Percentiles rank a stretch among this genome's conserved stretches.
These are phyloP conservation scores for Lycocorax pyrrhopterus DNA, from an alignment of 2,113 vertebrate species.

Conservation along the genomic window DNA sequence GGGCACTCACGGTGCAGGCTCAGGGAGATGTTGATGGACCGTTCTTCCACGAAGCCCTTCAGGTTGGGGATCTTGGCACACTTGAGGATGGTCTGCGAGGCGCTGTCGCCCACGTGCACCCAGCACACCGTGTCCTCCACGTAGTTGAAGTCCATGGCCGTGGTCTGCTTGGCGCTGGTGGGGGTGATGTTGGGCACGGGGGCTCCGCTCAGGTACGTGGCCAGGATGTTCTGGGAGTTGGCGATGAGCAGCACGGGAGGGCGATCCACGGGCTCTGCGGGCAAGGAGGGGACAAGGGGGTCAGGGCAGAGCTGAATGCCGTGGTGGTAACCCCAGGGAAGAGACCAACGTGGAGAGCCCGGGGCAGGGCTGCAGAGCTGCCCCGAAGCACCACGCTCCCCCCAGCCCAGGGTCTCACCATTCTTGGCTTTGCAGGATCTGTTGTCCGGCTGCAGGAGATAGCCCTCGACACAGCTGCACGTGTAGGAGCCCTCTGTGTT, in stretches of 20 bases:
- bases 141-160: constrained; percentile 96
- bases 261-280: constrained; percentile 87
- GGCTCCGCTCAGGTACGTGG: constrained; percentile 84
- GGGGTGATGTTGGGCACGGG: constrained; percentile 82
- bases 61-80: constrained; percentile 91
- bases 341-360: fast-evolving
- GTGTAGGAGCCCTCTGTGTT: constrained; percentile 88
- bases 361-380: background rate
- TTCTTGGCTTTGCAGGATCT: constrained; percentile 98
- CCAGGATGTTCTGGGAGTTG: constrained; percentile 94
- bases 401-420: constrained; percentile 64
- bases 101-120: constrained; percentile 89
- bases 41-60: constrained; percentile 85
- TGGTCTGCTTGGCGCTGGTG: constrained; percentile 89
- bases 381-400: fast-evolving
- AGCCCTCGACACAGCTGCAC: constrained; percentile 93
- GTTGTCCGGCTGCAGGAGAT: constrained; percentile 93
- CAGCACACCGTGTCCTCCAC: constrained; percentile 91
- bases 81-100: constrained; percentile 86
- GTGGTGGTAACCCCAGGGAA: fast-evolving
- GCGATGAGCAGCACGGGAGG: constrained; percentile 89
- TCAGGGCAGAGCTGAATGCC: background rate
- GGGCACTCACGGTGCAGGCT: constrained; percentile 91
- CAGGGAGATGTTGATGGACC: constrained; percentile 91
- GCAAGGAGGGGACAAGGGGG: background rate